Evolutionary conservation across 37 sponge, comb jelly and placozoan species (phyloP), one percentile per base, ranked within the genome.

Genomic region (Spongilla lacustris): DNA sequence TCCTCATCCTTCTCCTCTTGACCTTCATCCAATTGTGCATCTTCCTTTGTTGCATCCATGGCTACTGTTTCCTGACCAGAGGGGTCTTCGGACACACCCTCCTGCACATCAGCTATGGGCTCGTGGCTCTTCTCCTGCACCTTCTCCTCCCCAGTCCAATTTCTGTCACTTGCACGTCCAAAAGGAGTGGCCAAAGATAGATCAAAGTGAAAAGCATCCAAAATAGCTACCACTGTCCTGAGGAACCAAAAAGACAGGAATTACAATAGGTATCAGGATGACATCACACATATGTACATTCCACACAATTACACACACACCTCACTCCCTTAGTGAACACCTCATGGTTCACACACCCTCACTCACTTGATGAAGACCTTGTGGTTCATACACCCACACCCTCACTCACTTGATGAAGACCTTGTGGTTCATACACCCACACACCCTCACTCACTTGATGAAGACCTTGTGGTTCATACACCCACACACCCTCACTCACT

Each of bases 181-280:
- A 23, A 1, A 31, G 78, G 28, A 4, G 35, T 79, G 25, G 67
- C 71, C 22, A 14, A 24, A 36, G 83, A 81, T 41, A 93, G 48
- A 58, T 87, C 85, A 84, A 95, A 93, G 73, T 95, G 96, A 68
- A 95, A 95, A 32, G 34, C 66, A 75, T 94, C 87, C 41, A 95
- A 70, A 81, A 95, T 71, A 1, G 83, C 95, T 28, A 93, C 88
- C 75, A 95, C 83, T 70, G 81, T 86, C 66, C 96, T 95, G 72
- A 13, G 58, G 58, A 8, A 4, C 4, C 33, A 76, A 36, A 74
- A 32, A 37, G 68, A 0, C 10, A 17, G 58, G 24, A 27, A 66
- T 14, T 58, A 28, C 11, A 48, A 24, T 28, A 33, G 23, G 24
- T n/a, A 83, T 49, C 10, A 72, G 33, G 38, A 24, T 77, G 28